These are phyloP conservation scores for Sebastes matsubarae DNA, from an alignment of 2,797 vertebrate species.

Conservation along the genomic window DNA sequence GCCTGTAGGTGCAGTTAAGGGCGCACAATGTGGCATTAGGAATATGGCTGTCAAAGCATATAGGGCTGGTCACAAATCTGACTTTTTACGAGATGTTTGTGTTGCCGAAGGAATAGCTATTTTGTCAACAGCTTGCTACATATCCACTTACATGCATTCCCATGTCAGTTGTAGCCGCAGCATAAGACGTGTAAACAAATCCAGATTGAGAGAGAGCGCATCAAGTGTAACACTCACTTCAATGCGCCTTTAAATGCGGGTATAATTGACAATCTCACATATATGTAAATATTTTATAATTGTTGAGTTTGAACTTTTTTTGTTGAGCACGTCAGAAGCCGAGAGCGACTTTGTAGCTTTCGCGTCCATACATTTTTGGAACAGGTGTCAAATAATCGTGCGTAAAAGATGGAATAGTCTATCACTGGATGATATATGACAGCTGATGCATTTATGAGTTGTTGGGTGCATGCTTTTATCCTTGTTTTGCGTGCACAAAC, in stretches of 20 bases:
- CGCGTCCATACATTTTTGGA: conserved; percentile 59
- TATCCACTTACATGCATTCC: conserved; percentile 71
- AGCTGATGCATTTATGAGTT: conserved; percentile 73
- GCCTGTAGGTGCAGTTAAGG: conserved; percentile 47
- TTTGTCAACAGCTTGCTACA: conserved; percentile 71
- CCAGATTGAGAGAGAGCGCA: conserved; percentile 65
- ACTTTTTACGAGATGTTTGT: conserved; percentile 69
- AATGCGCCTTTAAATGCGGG: conserved; percentile 15
- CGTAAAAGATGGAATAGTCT: conserved; percentile 74
- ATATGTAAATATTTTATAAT: conserved; percentile 37
- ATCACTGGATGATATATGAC: conserved; percentile 70
- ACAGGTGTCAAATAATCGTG: conserved; percentile 76
- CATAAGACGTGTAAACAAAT: conserved; percentile 68
- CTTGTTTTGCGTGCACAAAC: conserved; percentile 74
- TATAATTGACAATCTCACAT: conserved; percentile 2
- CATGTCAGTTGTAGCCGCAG: conserved; percentile 69
- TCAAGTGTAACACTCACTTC: conserved; percentile 18
- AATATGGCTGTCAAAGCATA: conserved; percentile 58
- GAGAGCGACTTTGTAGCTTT: conserved; percentile 14
- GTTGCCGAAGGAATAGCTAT: conserved; percentile 59
- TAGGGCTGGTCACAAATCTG: conserved; percentile 58
- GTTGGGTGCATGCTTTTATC: conserved; percentile 70
- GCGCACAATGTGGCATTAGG: conserved; percentile 24
- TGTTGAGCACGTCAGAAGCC: neutral
- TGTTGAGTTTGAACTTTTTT: conserved; percentile 34